These are phyloP conservation scores for Silvanus unidentatus DNA, from an alignment of 2,888 invertebrate species.

Conservation along the genomic window DNA sequence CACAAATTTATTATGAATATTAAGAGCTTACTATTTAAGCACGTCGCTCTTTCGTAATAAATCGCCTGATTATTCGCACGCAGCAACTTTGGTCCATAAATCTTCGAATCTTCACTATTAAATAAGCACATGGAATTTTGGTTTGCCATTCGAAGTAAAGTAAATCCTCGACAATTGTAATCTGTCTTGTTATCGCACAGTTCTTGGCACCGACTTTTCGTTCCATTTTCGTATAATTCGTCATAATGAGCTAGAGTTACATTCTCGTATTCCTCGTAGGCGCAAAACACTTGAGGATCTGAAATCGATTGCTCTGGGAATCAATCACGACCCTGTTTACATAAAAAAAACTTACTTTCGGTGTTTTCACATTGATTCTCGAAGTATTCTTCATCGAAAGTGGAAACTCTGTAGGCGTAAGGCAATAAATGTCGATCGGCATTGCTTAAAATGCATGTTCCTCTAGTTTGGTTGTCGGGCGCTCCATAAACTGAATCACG, in stretches of 20 bases:
- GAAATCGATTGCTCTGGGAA: too few relatives aligned
- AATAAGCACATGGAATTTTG: slow-evolving; percentile 53
- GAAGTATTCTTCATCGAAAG: slow-evolving; percentile 72
- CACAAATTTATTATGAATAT: neutral
- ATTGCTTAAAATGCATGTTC: slow-evolving; percentile 65
- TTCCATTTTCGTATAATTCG: slow-evolving; percentile 47
- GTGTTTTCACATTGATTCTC: slow-evolving; percentile 64
- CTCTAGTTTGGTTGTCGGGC: slow-evolving; percentile 33
- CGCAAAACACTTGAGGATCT: slow-evolving; percentile 64
- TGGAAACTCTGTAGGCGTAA: slow-evolving; percentile 69
- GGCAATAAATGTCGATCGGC: slow-evolving; percentile 71
- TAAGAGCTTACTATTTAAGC: slow-evolving; percentile 67
- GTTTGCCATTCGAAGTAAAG: slow-evolving; percentile 25
- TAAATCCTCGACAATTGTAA: slow-evolving; percentile 68
- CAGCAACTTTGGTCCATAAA: slow-evolving; percentile 70
- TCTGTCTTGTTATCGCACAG: slow-evolving; percentile 57
- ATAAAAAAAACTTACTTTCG: slow-evolving; percentile 1
- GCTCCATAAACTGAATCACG: slow-evolving; percentile 14
- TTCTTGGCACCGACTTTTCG: slow-evolving; percentile 51
- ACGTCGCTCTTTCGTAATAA: slow-evolving; percentile 76
- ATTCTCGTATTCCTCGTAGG: slow-evolving; percentile 71
- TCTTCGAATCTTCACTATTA: slow-evolving; percentile 76
- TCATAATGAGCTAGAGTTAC: slow-evolving; percentile 62
- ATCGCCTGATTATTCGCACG: slow-evolving; percentile 53
- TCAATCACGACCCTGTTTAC: neutral